Base-by-base conservation (phyloP, 2,888 invertebrate species). In the Trichopria drosophilae region DNA sequence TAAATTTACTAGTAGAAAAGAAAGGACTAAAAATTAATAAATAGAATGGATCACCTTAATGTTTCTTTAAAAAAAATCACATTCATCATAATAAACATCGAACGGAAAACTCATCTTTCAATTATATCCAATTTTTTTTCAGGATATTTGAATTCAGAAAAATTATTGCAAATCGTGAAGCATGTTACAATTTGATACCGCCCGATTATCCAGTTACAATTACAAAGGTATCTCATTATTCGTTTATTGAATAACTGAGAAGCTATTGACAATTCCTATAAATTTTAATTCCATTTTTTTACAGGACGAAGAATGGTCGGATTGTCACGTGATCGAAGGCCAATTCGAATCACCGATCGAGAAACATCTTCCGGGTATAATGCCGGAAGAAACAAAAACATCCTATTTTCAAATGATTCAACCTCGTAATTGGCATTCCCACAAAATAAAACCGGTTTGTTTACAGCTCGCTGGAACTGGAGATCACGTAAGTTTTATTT, bases 381-480 rank as follows among this genome's bases (percentile, higher is more conserved):
- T 96, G 59, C 93, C 93, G 1, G 81, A 86, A 63, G 90, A 89
- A 65, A 84, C 88, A 0, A 85, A 87, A 70, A 86, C 84, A 58
- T 94, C 94, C 0, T 84, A 88, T 77, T 96, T 93, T 74, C 88
- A 89, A 77, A 82, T 90, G 53, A 69, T 96, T 24, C 70, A 96
- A 59, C 96, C 96, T 0, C 78, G 83, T 20, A 83, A 85, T 62
- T 96, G 95, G 94, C 76, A 72, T 43, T 80, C 81, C 0, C 77
- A 83, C 48, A 79, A 82, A 57, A 77, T 79, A 13, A 88, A 87
- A 68, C 93, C 93, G 3, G 81, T 97, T 26, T 96, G 96, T 73
- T 81, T 99, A 57, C 97, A 98, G 71, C 80, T 98, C 59, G 97
- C 98, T 20, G 97, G 97, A 22, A 99, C 99, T 31, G 99, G 98